phyloP scores from a whole-genome alignment of 2,113 vertebrate genomes.

The Chroicocephalus ridibundus region DNA sequence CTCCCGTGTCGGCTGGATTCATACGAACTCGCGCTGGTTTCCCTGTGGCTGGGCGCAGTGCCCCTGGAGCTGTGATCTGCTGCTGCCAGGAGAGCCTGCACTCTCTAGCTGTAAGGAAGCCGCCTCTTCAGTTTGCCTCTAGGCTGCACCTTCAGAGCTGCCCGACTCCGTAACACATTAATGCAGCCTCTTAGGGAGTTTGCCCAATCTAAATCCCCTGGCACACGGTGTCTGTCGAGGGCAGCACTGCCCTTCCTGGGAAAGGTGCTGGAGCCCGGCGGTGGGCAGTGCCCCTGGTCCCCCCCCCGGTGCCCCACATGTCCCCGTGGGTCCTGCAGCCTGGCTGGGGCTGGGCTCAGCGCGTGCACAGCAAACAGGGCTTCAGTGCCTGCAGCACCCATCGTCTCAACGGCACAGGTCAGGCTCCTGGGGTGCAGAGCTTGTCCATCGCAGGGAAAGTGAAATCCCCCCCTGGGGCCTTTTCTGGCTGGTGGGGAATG shows the following conservation, averaged over 20 bases:
- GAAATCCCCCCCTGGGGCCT: not conserved
- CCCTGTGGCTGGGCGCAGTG: not conserved
- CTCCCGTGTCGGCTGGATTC: fast-evolving
- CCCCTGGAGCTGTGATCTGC: not conserved
- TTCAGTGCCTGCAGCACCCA: not conserved
- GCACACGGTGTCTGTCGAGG: not conserved
- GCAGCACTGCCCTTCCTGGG: not conserved
- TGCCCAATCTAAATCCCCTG: not conserved
- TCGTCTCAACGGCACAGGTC: fast-evolving
- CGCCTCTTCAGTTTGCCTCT: not conserved
- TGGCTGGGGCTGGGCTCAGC: not conserved
- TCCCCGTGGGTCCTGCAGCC: not conserved
- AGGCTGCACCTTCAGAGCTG: not conserved
- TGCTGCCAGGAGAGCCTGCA: not conserved
- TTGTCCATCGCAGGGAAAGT: not conserved
- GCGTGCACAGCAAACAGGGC: not conserved
- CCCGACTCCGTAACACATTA: fast-evolving
- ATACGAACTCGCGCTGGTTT: fast-evolving
- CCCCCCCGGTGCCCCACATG: fast-evolving
- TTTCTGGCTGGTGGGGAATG: not conserved
- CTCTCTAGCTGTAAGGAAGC: not conserved
- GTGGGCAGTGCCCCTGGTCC: not conserved
- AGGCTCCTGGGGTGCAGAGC: not conserved
- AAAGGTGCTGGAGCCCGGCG: not conserved
- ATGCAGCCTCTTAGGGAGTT: not conserved